A percentile compares a stretch with the other conserved stretches of the same genome.
These are phyloP conservation scores for Bombyx mori DNA, from an alignment of 1,140 invertebrate genomes.

Conservation along the genomic window DNA sequence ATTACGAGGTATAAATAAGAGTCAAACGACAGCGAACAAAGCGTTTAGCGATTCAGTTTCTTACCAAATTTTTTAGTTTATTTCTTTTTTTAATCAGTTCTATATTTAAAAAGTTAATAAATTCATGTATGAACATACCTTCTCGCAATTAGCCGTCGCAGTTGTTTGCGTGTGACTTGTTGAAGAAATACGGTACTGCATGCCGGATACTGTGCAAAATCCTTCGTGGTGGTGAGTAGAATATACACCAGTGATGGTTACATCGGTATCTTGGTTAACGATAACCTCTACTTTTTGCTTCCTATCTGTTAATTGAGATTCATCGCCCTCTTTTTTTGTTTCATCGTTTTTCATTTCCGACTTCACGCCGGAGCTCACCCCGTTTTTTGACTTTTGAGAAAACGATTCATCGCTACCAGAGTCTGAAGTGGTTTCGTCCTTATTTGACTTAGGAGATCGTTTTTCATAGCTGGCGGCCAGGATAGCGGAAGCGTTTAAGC, in stretches of 20 bases:
- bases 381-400: constrained; percentile 65
- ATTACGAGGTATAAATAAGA: constrained; percentile 59
- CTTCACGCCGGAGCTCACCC: constrained; percentile 58
- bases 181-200: constrained; percentile 85
- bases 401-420: constrained; percentile 71
- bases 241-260: constrained; percentile 88
- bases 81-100: too few species aligned
- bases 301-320: constrained; percentile 66
- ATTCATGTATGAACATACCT: constrained; percentile 33
- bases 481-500: constrained; percentile 92
- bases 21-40: constrained; percentile 30
- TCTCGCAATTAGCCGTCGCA: constrained; percentile 80
- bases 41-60: constrained; percentile 8
- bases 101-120: too few species aligned
- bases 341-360: constrained; percentile 72
- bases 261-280: constrained; percentile 86
- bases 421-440: constrained; percentile 69
- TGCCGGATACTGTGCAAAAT: constrained; percentile 84
- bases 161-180: constrained; percentile 85
- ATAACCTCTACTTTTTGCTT: constrained; percentile 79
- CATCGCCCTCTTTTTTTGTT: constrained; percentile 71
- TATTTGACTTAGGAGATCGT: constrained; percentile 72
- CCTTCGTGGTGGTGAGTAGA: constrained; percentile 82
- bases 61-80: too few species aligned
- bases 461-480: constrained; percentile 92